Conservation (phyloP, 2,113 vertebrate species). For the Cebidichthys violaceus region DNA sequence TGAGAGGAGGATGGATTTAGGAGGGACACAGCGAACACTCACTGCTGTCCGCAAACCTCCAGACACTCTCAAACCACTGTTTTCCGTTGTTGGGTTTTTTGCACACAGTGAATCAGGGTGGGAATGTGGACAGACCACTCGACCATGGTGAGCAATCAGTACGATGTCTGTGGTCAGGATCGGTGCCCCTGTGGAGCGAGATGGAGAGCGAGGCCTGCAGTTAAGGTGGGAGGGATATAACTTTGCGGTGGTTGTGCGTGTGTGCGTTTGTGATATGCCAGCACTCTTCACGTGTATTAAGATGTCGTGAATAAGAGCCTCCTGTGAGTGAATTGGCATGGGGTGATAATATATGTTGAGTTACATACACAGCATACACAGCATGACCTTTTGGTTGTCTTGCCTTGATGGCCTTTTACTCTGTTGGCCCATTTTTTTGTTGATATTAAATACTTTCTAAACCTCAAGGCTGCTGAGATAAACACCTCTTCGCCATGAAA, state of each 20-base stretch:
- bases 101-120: conserved; percentile 73
- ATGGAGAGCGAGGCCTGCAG: conserved; percentile 57
- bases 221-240: conserved; percentile 65
- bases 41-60: conserved; percentile 57
- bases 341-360: conserved; percentile 49
- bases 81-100: conserved; percentile 76
- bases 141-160: conserved; percentile 77
- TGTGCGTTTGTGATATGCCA: conserved; percentile 28
- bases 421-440: conserved; percentile 48
- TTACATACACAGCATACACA: conserved; percentile 47
- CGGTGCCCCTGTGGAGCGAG: conserved; percentile 67
- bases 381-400: conserved; percentile 57
- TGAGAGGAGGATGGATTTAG: conserved; percentile 50
- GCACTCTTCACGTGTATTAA: conserved; percentile 18
- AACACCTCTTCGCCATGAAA: conserved; percentile 47
- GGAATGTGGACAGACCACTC: conserved; percentile 78
- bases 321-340: conserved; percentile 14
- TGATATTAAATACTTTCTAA: conserved; percentile 60
- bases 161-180: conserved; percentile 80
- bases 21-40: conserved; percentile 48
- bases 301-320: neutral
- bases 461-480: conserved; percentile 51
- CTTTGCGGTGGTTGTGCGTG: conserved; percentile 30
- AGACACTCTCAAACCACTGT: conserved; percentile 71
- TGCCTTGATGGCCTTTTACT: conserved; percentile 48